Percentiles rank a stretch among this genome's conserved stretches.
These are phyloP conservation scores for Syrista parreyssii DNA, from an alignment of 2,888 invertebrate species.

Conservation along the genomic window DNA sequence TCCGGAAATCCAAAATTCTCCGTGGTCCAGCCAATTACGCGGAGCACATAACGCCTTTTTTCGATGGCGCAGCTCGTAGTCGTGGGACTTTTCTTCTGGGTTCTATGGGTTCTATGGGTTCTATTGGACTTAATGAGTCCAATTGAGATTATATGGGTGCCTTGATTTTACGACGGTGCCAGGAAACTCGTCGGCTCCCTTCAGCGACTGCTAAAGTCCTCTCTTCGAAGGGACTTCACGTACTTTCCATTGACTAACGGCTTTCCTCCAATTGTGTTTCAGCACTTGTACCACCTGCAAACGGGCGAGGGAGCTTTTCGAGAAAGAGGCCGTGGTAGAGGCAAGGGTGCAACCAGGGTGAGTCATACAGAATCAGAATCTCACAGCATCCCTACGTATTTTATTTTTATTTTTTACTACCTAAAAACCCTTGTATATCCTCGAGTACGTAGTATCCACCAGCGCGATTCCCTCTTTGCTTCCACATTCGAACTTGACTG, in stretches of 20 bases:
- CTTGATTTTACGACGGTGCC: constrained; percentile 55
- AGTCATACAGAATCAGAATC: constrained; percentile 33
- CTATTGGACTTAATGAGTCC: constrained; percentile 61
- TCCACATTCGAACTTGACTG: not conserved
- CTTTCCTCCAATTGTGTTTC: constrained; percentile 38
- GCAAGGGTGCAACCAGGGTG: constrained; percentile 64
- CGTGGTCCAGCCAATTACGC: not conserved
- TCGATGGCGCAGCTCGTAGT: not conserved
- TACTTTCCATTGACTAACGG: not conserved
- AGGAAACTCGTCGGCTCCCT: constrained; percentile 21
- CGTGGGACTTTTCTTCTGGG: not conserved
- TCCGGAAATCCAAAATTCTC: not conserved
- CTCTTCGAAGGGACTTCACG: not conserved
- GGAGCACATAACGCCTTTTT: not conserved
- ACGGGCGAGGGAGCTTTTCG: constrained; percentile 63
- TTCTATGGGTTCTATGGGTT: constrained; percentile 27
- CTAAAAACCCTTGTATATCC: not conserved
- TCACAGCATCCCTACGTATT: not conserved
- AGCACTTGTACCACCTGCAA: constrained; percentile 64
- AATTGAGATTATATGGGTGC: constrained; percentile 57
- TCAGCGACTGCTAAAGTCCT: not conserved
- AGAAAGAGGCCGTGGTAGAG: constrained; percentile 62
- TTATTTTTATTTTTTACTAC: not conserved
- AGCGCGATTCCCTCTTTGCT: not conserved
- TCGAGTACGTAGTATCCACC: not conserved